Evolutionary conservation across 2,113 vertebrate species (phyloP).

Genomic region (Euleptes europaea): DNA sequence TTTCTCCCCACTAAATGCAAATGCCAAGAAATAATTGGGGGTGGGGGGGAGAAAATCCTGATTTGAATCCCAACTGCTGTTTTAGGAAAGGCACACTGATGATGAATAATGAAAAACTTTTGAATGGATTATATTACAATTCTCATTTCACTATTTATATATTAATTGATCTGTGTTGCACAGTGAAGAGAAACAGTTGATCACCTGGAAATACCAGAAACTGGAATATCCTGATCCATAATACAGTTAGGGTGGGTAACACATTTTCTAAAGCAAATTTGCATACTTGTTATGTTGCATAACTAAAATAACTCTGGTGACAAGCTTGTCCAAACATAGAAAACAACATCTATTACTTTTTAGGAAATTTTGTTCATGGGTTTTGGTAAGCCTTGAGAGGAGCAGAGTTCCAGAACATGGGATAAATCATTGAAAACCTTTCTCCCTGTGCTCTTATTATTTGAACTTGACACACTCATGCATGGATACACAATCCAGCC

Average conservation of each 20-base stretch:
- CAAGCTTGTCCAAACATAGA: not conserved
- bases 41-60: too few species aligned
- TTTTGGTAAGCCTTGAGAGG: not conserved
- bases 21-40: too few species aligned
- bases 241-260: not conserved
- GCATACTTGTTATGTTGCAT: too few species aligned
- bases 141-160: not conserved
- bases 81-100: not conserved
- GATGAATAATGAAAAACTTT: not conserved
- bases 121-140: not conserved
- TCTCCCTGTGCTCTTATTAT: not conserved
- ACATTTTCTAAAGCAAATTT: not conserved
- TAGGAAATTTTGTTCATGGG: not conserved
- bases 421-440: not conserved
- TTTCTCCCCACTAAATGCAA: constrained; percentile 26
- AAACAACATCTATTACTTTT: not conserved
- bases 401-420: not conserved
- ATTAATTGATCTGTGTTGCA: too few species aligned
- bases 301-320: not conserved
- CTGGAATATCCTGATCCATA: not conserved
- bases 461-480: not conserved
- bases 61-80: not conserved
- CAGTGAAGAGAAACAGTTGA: not conserved
- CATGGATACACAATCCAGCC: too few species aligned
- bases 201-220: not conserved